Evolutionary conservation across 2,888 invertebrate species (phyloP).

Genomic region (Melieria omissa): DNA sequence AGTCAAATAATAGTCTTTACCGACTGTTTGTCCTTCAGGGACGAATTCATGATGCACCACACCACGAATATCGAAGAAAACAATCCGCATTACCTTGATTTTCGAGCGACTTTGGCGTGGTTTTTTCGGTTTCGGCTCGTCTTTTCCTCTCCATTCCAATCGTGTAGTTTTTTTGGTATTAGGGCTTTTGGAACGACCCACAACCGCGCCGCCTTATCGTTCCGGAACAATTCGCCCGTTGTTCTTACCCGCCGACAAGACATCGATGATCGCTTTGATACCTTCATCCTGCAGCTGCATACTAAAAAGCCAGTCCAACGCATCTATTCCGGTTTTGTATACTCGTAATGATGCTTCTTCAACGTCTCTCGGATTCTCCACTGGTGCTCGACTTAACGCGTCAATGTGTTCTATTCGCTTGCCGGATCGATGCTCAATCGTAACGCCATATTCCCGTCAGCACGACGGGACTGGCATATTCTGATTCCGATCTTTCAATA

Average conservation of each 20-base stretch:
- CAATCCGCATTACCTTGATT: no score
- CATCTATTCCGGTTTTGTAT: conserved; percentile 8
- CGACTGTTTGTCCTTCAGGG: no score
- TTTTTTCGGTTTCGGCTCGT: no score
- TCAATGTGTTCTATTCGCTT: conserved; percentile 26
- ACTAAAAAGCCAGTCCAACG: conserved; percentile 20
- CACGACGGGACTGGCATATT: conserved; percentile 24
- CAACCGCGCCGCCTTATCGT: no score
- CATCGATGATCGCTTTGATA: no score
- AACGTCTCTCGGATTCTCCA: conserved; percentile 6
- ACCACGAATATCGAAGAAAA: no score
- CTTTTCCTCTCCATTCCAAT: conserved; percentile 28
- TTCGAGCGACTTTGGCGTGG: no score
- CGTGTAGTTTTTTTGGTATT: conserved; percentile 26
- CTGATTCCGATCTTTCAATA: conserved; percentile 33
- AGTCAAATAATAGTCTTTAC: no score
- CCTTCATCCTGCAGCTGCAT: no score
- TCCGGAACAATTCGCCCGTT: neutral
- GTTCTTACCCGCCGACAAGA: neutral
- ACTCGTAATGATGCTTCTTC: conserved; percentile 16
- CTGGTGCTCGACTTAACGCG: conserved; percentile 25
- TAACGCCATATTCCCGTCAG: neutral
- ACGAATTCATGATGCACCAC: no score
- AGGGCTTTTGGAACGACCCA: conserved; percentile 36
- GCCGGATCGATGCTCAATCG: conserved; percentile 18